Evolutionary conservation across 2,113 vertebrate species (phyloP).

Genomic region (Eclectus roratus): DNA sequence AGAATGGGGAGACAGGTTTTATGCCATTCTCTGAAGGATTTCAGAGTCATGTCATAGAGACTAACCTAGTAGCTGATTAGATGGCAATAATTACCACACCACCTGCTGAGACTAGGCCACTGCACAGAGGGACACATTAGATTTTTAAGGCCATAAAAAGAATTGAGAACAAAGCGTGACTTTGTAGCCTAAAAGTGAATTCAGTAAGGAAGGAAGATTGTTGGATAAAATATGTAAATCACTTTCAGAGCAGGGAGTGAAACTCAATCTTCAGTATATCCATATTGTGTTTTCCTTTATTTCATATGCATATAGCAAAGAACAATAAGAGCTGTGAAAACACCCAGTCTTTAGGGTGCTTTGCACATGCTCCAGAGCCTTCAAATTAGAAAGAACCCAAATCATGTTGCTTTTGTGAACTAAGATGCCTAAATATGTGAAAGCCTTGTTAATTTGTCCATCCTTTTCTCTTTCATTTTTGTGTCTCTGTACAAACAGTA

Average conservation of each 20-base stretch:
- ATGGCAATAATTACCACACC: not conserved
- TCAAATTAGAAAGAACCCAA: not conserved
- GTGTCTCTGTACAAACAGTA: not conserved
- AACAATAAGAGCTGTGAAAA: not conserved
- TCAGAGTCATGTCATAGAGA: not conserved
- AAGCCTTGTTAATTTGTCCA: not conserved
- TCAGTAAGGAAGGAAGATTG: not conserved
- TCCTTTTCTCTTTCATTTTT: not conserved
- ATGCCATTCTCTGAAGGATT: not conserved
- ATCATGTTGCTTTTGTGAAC: not conserved
- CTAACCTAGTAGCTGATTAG: not conserved
- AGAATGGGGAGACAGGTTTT: not conserved
- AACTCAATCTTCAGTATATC: not conserved
- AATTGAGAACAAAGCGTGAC: not conserved
- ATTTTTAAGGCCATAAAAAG: not conserved
- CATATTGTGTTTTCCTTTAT: not conserved
- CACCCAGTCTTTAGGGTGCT: not conserved
- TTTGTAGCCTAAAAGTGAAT: not conserved
- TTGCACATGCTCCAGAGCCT: not conserved
- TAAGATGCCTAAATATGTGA: not conserved
- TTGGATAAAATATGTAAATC: not conserved
- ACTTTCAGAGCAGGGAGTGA: not conserved
- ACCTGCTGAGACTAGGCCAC: not conserved
- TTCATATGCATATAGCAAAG: not conserved
- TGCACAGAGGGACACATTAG: not conserved